Conservation (phyloP, 2,113 vertebrate genomes). For the Promerops cafer region DNA sequence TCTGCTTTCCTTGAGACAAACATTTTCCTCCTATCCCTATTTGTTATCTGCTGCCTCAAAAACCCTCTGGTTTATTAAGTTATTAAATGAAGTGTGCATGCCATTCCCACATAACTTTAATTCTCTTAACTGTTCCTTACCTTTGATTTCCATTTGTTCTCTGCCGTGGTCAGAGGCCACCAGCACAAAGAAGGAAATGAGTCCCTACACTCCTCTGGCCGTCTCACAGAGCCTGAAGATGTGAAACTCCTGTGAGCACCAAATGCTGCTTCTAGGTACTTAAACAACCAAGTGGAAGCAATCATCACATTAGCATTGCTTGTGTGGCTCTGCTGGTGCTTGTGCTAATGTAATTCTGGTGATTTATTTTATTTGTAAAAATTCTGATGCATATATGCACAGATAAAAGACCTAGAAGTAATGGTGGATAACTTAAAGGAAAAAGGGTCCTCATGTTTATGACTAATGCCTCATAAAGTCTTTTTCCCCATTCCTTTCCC, state of each 20-base stretch:
- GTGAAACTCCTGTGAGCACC: not conserved
- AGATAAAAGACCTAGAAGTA: not conserved
- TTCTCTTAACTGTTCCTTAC: not conserved
- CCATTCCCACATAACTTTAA: not conserved
- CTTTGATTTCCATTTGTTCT: not conserved
- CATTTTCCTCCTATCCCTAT: not conserved
- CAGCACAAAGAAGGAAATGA: not conserved
- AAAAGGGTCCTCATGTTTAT: not conserved
- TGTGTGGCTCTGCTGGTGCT: not conserved
- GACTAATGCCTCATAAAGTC: not conserved
- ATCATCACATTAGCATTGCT: not conserved
- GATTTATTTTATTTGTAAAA: not conserved
- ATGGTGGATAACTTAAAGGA: not conserved
- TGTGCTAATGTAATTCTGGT: not conserved
- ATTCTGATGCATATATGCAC: not conserved
- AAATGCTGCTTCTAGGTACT: not conserved
- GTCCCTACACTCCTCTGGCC: not conserved
- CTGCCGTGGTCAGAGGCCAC: not conserved
- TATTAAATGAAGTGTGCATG: not conserved
- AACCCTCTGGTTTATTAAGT: not conserved
- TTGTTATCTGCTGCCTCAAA: not conserved
- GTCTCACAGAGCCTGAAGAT: not conserved
- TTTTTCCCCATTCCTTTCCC: not conserved
- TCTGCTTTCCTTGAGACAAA: not conserved
- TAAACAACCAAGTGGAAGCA: not conserved